Evolutionary conservation across 2,113 vertebrate species (phyloP), one percentile per base, ranked within the genome.

Genomic region (Neomonachus schauinslandi): DNA sequence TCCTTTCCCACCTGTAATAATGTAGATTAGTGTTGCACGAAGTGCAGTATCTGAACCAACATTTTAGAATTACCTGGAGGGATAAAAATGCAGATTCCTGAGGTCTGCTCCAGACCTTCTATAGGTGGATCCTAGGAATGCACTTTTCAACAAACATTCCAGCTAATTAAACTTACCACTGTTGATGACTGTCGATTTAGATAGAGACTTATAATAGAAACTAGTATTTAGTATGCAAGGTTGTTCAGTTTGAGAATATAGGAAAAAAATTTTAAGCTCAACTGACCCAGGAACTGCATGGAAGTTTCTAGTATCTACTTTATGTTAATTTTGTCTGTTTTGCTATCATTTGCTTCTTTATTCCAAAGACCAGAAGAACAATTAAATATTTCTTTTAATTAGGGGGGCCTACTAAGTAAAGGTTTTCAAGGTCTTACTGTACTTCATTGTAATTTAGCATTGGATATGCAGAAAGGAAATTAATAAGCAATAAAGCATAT

Each of bases 271-370:
- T 76, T 89, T 74, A 82, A 80, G 36, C 15, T 24, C 7, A 77
- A 11, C 2, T 61, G 55, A 71, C 7, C 28, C 33, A 6, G 39
- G 36, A 36, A 36, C 31, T 74, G 7, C 9, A 42, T 11, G 10
- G 36, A 42, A 14, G 2, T 82, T 88, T 94, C 61, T 92, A 14
- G 2, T 82, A 85, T 96, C 61, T 92, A 51, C 55, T 90, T 87
- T 72, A 55, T 55, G 18, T 55, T 59, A 55, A n/a, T 85, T 74
- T 49, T 87, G 4, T 61, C 92, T 77, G 9, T 31, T 61, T 51
- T 74, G 4, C 33, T 80, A 4, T 88, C 18, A 80, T 77, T 94
- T 94, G 7, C 12, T 46, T 71, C 72, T 71, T 94, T 72, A 71
- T 49, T 18, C 42, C 79, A 57, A 59, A 46, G 13, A 81, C 19